Evolutionary conservation across 2,888 invertebrate species (phyloP), one percentile per base, ranked within the genome.

Genomic region (Heliconius ismenius): DNA sequence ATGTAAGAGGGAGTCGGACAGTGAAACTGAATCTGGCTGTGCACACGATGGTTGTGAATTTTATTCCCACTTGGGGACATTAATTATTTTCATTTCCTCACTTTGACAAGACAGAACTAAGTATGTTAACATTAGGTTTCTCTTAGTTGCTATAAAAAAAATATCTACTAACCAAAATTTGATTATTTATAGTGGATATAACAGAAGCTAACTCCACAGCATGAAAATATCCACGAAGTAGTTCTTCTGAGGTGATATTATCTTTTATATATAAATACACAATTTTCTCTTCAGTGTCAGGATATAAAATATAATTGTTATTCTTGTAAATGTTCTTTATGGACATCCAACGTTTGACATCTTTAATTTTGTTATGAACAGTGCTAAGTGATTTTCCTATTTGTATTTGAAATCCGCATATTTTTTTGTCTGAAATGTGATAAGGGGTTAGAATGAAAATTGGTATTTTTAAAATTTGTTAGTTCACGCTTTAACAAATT

Each of bases 221-320:
- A 84, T 97, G 96, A 82, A 96, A 96, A 86, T 96, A 97, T 9
- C 96, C 96, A 84, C 95, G 94, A 15, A 97, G 84, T n/a, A 96
- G 90, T 81, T 96, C 95, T 73, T 89, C 88, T 1, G 94, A 84
- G 0, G 84, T 85, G 32, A 95, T 94, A n/a, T 92, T 87, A 70
- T 94, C 92, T 78, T 94, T 92, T 2, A 97, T 85, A 58, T 95
- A 86, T 28, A 97, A 91, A 84, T 95, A 92, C 83, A 97, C 95
- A 36, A 85, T 90, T 78, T 90, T 90, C 7, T 85, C 86, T 63
- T 89, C 82, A 18, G 93, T 81, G 84, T 95, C 90, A 3, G 95
- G 92, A 3, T 95, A 79, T 63, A 96, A 85, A 26, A 96, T 83
- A 84, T 96, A 96, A 32, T 93, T 91, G 73, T 90, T 91, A 10